These are phyloP conservation scores for Aphaenogaster rudis DNA, from an alignment of 1,140 invertebrate genomes.

Conservation along the genomic window DNA sequence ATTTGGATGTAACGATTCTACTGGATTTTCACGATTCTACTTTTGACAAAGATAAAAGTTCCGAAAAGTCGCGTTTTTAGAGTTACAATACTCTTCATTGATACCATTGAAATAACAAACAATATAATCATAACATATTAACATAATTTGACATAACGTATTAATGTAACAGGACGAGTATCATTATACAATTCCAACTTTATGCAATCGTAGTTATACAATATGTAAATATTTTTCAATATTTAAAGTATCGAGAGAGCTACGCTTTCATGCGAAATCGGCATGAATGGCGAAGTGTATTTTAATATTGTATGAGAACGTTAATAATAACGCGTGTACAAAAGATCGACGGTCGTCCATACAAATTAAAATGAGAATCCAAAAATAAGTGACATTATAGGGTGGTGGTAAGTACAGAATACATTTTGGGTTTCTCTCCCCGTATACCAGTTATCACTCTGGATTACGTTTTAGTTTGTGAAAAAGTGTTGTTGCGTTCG, in stretches of 20 bases:
- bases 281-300: not conserved
- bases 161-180: not conserved
- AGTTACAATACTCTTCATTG: not conserved
- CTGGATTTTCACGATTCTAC: not conserved
- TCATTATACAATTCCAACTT: not conserved
- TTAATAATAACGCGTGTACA: constrained; percentile 46
- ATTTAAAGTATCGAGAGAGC: not conserved
- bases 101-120: not conserved
- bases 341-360: constrained; percentile 59
- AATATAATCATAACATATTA: no score
- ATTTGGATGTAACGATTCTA: not conserved
- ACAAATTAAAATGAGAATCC: constrained; percentile 65
- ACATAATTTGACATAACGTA: no score
- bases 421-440: constrained; percentile 24
- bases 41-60: not conserved
- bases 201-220: not conserved
- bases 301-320: constrained; percentile 78
- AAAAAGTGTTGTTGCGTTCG: constrained; percentile 36
- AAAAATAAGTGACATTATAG: constrained; percentile 70
- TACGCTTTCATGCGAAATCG: not conserved
- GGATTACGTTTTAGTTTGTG: constrained; percentile 53
- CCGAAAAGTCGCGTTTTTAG: not conserved
- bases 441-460: constrained; percentile 6
- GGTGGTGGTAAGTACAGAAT: constrained; percentile 35
- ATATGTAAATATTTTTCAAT: not conserved